A percentile compares a stretch with the other conserved stretches of the same genome.
These are phyloP conservation scores for Bergia puertoricense DNA, from an alignment of 92 coral and sea anemone genomes.

Conservation along the genomic window DNA sequence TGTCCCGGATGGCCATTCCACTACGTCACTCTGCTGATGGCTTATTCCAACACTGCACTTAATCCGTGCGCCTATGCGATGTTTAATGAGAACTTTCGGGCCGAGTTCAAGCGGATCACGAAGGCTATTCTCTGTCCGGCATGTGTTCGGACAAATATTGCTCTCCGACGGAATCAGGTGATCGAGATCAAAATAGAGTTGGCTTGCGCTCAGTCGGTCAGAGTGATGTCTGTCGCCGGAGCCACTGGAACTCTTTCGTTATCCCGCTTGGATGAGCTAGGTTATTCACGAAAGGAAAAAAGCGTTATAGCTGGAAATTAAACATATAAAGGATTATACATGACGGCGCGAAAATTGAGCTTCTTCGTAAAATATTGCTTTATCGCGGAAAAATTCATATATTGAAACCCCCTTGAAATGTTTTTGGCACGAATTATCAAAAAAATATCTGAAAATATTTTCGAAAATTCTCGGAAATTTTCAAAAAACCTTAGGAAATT, in stretches of 20 bases:
- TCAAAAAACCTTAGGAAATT: too few relatives aligned
- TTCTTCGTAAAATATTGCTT: too few relatives aligned
- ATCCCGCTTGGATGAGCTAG: slow-evolving; percentile 11
- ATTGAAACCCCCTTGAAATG: too few relatives aligned
- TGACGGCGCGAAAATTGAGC: background rate
- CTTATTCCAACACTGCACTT: slow-evolving; percentile 32
- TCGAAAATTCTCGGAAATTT: too few relatives aligned
- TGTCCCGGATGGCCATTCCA: slow-evolving; percentile 12
- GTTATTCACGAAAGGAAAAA: background rate
- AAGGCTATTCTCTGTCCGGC: slow-evolving; percentile 4
- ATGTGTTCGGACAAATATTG: background rate
- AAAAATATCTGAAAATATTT: too few relatives aligned
- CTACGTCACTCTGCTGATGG: slow-evolving; percentile 2
- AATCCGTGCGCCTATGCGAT: slow-evolving; percentile 40
- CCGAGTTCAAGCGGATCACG: slow-evolving; percentile 21
- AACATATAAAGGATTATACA: too few relatives aligned
- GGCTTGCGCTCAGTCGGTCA: slow-evolving; percentile 18
- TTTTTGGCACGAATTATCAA: too few relatives aligned
- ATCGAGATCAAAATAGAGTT: slow-evolving; percentile 7
- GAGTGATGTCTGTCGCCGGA: slow-evolving; percentile 22
- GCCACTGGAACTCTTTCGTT: slow-evolving; percentile 15
- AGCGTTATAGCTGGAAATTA: background rate
- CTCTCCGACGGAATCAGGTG: slow-evolving; percentile 16
- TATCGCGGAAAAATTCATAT: too few relatives aligned
- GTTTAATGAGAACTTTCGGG: slow-evolving; percentile 29